Evolutionary conservation across 1,140 invertebrate genomes (phyloP), one percentile per base, ranked within the genome.

Genomic region (Drosophila tristis): DNA sequence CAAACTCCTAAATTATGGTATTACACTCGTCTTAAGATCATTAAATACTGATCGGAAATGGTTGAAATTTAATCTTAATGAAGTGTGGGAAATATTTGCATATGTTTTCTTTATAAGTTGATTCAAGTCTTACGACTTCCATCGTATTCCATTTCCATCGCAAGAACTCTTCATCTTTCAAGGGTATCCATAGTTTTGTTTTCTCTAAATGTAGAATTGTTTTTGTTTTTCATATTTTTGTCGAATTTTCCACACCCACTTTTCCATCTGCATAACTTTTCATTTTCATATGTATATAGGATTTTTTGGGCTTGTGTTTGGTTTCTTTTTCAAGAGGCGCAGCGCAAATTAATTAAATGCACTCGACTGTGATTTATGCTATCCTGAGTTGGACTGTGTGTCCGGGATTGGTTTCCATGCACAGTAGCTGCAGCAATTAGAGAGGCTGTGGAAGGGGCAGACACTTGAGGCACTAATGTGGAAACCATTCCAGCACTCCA

Each of bases 291-390:
- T 56, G 50, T 54, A 57, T 53, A 25, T 53, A 55, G 15, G 23
- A 55, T 73, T 75, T 75, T 51, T 74, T 39, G 11, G 35, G 35
- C 4, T 4, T 39, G 11, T 39, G 54, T 74, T 74, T 20, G 43
- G 60, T 75, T 67, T 45, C 15, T 16, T 48, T 57, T 65, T 57
- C 60, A 72, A 68, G 60, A 72, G 74, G 55, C 56, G 26, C 59
- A 72, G 55, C 56, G 26, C 59, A 78, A 78, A 78, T 78, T 78
- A 78, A 78, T 78, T 78, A 78, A 78, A 78, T 77, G 74, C 75
- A 78, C 66, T 78, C 75, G 74, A 65, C 75, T 78, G 75, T 78
- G 75, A 78, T 78, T 78, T 78, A 78, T 78, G 60, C 60, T 66
- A 55, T 75, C 29, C 35, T 55, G 43, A 49, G 67, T 57, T 35